Base-by-base conservation (phyloP, 2,113 vertebrate genomes). In the Anthoscopus minutus region DNA sequence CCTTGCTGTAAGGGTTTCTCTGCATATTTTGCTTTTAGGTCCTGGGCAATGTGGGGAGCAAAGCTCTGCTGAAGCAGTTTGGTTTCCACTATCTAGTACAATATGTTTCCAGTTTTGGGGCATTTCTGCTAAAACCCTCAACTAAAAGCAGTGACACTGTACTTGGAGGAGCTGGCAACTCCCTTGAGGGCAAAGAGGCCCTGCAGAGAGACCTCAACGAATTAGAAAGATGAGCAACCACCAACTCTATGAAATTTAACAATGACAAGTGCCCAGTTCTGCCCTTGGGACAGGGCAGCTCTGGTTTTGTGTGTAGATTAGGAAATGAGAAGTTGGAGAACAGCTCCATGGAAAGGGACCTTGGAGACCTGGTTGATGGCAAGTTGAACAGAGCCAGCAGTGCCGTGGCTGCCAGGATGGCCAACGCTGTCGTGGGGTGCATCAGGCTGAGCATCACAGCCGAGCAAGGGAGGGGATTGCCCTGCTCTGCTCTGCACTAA, bases 361-460 rank as follows among this genome's bases (percentile, higher is more conserved):
- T 5, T 4, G 45, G 24, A 11, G 10, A 42, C 13, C 66, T 42
- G 27, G 53, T 37, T 0, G 0, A 4, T 27, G 18, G 3, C 6
- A 45, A 51, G 14, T 4, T 13, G 71, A 42, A 27, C 3, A 1
- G 13, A 58, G 25, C 0, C 11, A 14, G 17, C 25, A 50, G 17
- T 18, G 53, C 37, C 53, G 33, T 33, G 62, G 53, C 62, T 67
- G 45, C 27, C 25, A 21, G 33, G 33, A 86, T 15, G 37, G 45
- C 5, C 62, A 44, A 0, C 7, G 1, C 3, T 67, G 18, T 37
- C 22, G 18, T 33, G 37, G 11, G 33, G 37, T 0, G 1, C 37
- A 37, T 7, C 72, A 44, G 53, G 27, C 5, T 17, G 17, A 67
- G 44, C 44, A 51, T 50, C 1, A 0, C 61, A 60, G 37, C 50